A percentile compares a stretch with the other conserved stretches of the same genome.
Evolutionary conservation across 2,888 invertebrate genomes (phyloP).

Genomic region (Athalia rosae): DNA sequence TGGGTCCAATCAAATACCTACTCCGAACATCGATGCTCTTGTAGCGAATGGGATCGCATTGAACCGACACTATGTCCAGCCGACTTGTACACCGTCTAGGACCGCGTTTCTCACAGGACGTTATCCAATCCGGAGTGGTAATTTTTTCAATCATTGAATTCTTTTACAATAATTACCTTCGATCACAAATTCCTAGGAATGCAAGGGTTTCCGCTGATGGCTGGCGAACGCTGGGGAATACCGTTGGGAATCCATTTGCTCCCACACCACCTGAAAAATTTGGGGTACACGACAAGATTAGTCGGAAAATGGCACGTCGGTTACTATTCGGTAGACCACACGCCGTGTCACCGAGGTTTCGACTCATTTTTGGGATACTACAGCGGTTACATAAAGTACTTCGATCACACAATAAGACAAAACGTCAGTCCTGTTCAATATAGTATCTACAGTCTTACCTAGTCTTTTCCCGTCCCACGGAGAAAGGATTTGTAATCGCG

Average conservation of each 20-base stretch:
- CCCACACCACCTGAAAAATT: conserved; percentile 74
- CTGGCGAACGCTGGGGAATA: conserved; percentile 74
- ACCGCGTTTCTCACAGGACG: conserved; percentile 88
- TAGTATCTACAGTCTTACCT: conserved; percentile 27
- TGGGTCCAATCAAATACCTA: conserved; percentile 89
- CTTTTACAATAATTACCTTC: neutral
- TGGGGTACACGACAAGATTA: conserved; percentile 75
- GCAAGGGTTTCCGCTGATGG: conserved; percentile 75
- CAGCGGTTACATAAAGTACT: conserved; percentile 89
- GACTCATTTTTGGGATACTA: conserved; percentile 90
- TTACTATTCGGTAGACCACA: conserved; percentile 75
- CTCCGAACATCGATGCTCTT: conserved; percentile 91
- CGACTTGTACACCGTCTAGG: conserved; percentile 90
- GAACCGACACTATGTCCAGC: conserved; percentile 89
- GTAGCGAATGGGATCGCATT: conserved; percentile 89
- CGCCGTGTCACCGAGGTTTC: conserved; percentile 85
- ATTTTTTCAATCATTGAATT: neutral
- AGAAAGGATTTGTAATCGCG: neutral
- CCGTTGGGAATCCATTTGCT: conserved; percentile 74
- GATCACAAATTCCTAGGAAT: conserved; percentile 71
- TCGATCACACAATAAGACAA: conserved; percentile 77
- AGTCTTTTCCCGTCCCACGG: conserved; percentile 19
- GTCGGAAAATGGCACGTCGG: conserved; percentile 79
- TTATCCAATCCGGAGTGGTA: conserved; percentile 84
- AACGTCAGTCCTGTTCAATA: conserved; percentile 63